phyloP scores from a whole-genome alignment of 1,140 invertebrate genomes.

The Ips nitidus region DNA sequence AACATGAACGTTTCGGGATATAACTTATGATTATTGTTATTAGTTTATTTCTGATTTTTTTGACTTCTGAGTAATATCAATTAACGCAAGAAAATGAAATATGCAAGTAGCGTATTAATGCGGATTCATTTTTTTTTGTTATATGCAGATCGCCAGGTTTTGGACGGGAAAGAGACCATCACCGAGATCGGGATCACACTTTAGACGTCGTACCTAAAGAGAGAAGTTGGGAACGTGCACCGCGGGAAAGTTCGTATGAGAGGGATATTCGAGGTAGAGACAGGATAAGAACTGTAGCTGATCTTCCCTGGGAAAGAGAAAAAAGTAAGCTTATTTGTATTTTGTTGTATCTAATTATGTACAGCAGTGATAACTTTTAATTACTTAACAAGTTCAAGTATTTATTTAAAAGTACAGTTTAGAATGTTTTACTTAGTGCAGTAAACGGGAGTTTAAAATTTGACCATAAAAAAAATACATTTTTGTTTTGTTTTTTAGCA shows the following conservation, averaged over 20 bases:
- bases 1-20: too few relatives aligned
- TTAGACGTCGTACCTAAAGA: conserved; percentile 31
- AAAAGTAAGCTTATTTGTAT: conserved; percentile 20
- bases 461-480: neutral
- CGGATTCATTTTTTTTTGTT: neutral
- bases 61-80: too few relatives aligned
- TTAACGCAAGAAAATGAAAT: too few relatives aligned
- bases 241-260: conserved; percentile 36
- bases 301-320: conserved; percentile 40
- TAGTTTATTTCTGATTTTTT: too few relatives aligned
- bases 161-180: conserved; percentile 1
- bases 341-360: neutral
- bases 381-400: too few relatives aligned
- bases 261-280: conserved; percentile 37
- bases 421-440: too few relatives aligned
- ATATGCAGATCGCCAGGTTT: conserved; percentile 22
- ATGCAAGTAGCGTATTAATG: too few relatives aligned
- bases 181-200: neutral
- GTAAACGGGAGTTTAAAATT: too few relatives aligned
- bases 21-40: too few relatives aligned
- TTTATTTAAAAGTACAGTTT: too few relatives aligned
- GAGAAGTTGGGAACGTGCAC: conserved; percentile 32
- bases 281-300: conserved; percentile 38
- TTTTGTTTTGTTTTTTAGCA: neutral
- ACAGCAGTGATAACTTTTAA: too few relatives aligned